These are phyloP conservation scores for Catostomus latipinnis DNA, from an alignment of 2,797 vertebrate genomes.

Conservation along the genomic window DNA sequence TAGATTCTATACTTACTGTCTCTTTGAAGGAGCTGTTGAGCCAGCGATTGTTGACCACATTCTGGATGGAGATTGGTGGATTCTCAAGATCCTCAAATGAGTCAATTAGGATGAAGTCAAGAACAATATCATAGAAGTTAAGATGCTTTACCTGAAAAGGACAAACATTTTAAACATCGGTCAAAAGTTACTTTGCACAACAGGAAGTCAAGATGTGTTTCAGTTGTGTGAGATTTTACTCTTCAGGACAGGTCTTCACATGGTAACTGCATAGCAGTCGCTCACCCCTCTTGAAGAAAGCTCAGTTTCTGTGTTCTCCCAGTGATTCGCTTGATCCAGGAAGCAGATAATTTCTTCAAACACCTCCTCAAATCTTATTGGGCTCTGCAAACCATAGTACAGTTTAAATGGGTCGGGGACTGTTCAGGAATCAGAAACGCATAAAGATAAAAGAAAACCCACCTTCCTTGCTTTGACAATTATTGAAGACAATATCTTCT, in stretches of 20 bases:
- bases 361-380: slow-evolving; percentile 93
- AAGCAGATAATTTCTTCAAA: slow-evolving; percentile 96
- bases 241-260: neutral
- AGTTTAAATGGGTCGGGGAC: neutral
- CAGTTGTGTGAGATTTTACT: neutral
- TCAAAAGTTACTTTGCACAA: neutral
- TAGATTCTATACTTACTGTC: slow-evolving; percentile 80
- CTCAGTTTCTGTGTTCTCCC: slow-evolving; percentile 91
- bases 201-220: too few relatives aligned
- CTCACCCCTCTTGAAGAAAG: slow-evolving; percentile 90
- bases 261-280: slow-evolving; percentile 15
- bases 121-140: slow-evolving; percentile 96
- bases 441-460: slow-evolving; percentile 38
- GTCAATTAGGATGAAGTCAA: slow-evolving; percentile 98
- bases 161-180: neutral
- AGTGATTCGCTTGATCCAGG: slow-evolving; percentile 90
- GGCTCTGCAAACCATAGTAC: slow-evolving; percentile 78
- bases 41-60: slow-evolving; percentile 96
- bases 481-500: slow-evolving; percentile 91
- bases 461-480: slow-evolving; percentile 93
- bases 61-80: slow-evolving; percentile 94
- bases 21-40: slow-evolving; percentile 97
- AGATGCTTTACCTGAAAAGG: slow-evolving; percentile 87
- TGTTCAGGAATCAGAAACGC: neutral
- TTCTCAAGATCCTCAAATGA: slow-evolving; percentile 99